phyloP scores from a whole-genome alignment of 2,797 vertebrate genomes.

The Tokudaia muenninki region DNA sequence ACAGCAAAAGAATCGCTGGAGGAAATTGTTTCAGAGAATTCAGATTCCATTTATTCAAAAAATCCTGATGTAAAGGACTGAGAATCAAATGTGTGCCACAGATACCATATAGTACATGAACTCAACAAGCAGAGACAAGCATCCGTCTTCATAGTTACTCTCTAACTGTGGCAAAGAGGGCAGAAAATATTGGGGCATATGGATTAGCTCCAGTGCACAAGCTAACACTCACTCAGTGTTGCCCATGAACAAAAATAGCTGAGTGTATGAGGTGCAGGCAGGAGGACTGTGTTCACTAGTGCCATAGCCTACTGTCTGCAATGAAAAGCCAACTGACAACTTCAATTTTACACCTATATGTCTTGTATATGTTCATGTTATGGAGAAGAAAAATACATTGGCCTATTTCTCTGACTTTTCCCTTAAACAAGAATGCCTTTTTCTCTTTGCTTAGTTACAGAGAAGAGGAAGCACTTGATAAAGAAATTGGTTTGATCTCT shows the following conservation, averaged over 20 bases:
- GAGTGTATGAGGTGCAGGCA: conserved; percentile 83
- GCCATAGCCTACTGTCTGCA: conserved; percentile 90
- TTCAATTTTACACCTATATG: conserved; percentile 86
- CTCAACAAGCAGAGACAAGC: conserved; percentile 84
- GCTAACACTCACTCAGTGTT: conserved; percentile 83
- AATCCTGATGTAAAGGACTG: conserved; percentile 96
- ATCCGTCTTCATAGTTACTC: conserved; percentile 82
- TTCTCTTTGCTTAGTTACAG: conserved; percentile 79
- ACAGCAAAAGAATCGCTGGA: conserved; percentile 82
- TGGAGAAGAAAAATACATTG: conserved; percentile 84
- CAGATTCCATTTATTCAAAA: conserved; percentile 93
- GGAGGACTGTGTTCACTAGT: conserved; percentile 89
- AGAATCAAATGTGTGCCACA: conserved; percentile 76
- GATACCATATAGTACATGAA: conserved; percentile 73
- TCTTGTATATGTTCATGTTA: conserved; percentile 87
- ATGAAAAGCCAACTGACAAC: conserved; percentile 86
- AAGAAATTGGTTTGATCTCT: conserved; percentile 81
- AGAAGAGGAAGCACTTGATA: conserved; percentile 80
- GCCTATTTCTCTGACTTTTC: conserved; percentile 83
- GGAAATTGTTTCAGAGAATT: conserved; percentile 95
- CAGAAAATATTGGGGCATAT: conserved; percentile 84
- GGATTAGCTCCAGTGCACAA: conserved; percentile 76
- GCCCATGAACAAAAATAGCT: conserved; percentile 77
- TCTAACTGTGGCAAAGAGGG: conserved; percentile 83
- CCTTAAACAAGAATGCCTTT: conserved; percentile 79